Base-by-base conservation (phyloP, 1,140 invertebrate genomes). In the Drosophila kanapiae region DNA sequence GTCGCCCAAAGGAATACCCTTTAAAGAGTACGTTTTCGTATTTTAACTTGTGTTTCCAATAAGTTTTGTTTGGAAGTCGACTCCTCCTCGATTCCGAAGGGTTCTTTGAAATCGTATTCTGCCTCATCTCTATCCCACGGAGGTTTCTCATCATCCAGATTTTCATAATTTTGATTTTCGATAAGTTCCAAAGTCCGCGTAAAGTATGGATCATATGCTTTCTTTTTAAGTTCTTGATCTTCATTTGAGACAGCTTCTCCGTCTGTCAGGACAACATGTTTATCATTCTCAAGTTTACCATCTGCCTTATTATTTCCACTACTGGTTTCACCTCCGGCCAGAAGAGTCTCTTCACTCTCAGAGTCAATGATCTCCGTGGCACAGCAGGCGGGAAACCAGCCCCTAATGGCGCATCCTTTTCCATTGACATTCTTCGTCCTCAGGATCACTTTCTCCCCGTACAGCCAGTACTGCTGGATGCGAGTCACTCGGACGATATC, bases 311-410 rank as follows among this genome's bases (percentile, higher is more conserved):
- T 1, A 1, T 35, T 5, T 23, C 14, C 40, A 10, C 4, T 0
- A n/a, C 6, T 37, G 6, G 43, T 6, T 14, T 49, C 37, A 0
- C 0, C 27, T 7, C 6, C 4, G 3, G 29, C 13, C 2, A 23
- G 13, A 2, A 8, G 6, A 7, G 18, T 40, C n/a, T 40, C 54
- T 40, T 40, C 35, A 6, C 5, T n/a, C 0, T 57, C 18, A 2
- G 18, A n/a, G 16, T 35, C 68, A 0, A 94, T 0, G 10, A 43
- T 69, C 85, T 96, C 95, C 11, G 95, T 93, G 7, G 94, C 97
- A 93, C 96, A 96, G 58, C 93, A 92, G 48, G 96, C 93, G 47
- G 97, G 97, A 94, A 98, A 98, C 97, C 97, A 98, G 18, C 97
- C 97, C 75, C 95, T 93, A 5, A 74, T 64, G 6, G 62, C 40